Conservation (phyloP, 2,888 invertebrate genomes). For the Brenthis ino region DNA sequence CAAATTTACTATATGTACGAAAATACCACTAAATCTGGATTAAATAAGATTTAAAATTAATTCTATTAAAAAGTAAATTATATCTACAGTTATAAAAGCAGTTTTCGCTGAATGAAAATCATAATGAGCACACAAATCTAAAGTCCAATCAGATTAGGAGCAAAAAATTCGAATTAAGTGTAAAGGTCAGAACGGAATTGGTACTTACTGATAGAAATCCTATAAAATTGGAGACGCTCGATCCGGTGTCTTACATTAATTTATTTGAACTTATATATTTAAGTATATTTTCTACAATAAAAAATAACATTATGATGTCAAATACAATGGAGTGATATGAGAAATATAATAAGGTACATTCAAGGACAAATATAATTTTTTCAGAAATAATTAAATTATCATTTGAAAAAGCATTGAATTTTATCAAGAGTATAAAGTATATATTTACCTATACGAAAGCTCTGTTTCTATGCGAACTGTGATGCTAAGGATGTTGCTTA, state of each 20-base stretch:
- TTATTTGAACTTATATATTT: neutral
- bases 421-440: no score
- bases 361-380: no score
- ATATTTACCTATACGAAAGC: no score
- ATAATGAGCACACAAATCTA: conserved; percentile 6
- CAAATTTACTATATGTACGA: no score
- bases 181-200: conserved; percentile 3
- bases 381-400: no score
- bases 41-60: no score
- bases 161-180: neutral
- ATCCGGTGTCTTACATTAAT: neutral
- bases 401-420: no score
- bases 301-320: neutral
- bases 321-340: neutral
- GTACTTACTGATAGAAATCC: neutral
- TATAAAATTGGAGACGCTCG: neutral
- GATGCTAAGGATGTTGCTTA: no score
- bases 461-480: no score
- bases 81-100: neutral
- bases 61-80: neutral
- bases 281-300: neutral
- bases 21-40: no score
- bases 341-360: no score
- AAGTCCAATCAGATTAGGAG: conserved; percentile 13
- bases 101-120: neutral